phyloP scores from a whole-genome alignment of 2,797 vertebrate species.

The Hydrolagus colliei region DNA sequence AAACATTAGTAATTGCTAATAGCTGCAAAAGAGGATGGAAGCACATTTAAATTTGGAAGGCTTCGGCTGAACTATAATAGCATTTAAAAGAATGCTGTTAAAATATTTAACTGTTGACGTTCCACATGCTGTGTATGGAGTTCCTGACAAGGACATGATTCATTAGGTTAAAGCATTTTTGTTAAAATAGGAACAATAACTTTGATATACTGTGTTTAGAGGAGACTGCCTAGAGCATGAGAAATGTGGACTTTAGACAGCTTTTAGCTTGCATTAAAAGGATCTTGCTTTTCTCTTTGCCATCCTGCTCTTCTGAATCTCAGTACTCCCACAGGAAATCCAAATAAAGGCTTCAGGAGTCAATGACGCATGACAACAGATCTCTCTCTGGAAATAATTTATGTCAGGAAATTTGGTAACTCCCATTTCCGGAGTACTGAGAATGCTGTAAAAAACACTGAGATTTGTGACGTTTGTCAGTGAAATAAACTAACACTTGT shows the following conservation, averaged over 20 bases:
- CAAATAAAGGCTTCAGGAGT: slow-evolving; percentile 22
- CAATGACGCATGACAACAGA: slow-evolving; percentile 14
- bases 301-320: neutral
- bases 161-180: neutral
- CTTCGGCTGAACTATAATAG: neutral
- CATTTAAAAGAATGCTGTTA: neutral
- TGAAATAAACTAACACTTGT: too few species aligned
- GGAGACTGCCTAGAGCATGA: neutral
- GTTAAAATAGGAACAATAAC: neutral
- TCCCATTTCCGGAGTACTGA: slow-evolving; percentile 1
- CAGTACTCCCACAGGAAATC: slow-evolving; percentile 27
- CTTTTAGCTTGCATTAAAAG: slow-evolving; percentile 11
- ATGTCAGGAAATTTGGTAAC: slow-evolving; percentile 25
- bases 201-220: neutral
- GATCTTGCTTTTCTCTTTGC: neutral
- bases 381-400: slow-evolving; percentile 28
- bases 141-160: neutral
- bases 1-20: neutral
- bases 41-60: slow-evolving; percentile 2
- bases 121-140: neutral
- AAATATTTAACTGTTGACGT: neutral
- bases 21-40: slow-evolving; percentile 1
- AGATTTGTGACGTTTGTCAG: neutral
- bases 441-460: neutral
- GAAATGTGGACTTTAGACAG: neutral